A percentile compares a stretch with the other conserved stretches of the same genome.
These are phyloP conservation scores for Limonius californicus DNA, from an alignment of 1,140 invertebrate species.

Conservation along the genomic window DNA sequence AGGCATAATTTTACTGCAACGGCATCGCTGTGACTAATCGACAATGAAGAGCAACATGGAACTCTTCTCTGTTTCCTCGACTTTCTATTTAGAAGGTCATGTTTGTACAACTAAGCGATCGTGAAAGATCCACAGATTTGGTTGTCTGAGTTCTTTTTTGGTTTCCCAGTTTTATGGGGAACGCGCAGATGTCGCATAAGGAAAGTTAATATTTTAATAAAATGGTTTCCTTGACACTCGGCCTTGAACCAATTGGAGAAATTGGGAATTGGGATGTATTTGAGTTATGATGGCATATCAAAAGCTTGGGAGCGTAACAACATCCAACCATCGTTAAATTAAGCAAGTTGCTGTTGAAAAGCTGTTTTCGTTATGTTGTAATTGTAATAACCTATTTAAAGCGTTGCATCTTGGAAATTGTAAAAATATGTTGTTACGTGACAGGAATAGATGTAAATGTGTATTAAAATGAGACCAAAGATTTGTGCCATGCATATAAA, in stretches of 20 bases:
- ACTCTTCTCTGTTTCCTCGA: not conserved
- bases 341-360: no score
- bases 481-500: constrained; percentile 5
- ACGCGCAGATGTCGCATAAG: not conserved
- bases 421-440: not conserved
- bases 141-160: not conserved
- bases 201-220: constrained; percentile 9
- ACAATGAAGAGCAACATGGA: constrained; percentile 1
- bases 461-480: constrained; percentile 7
- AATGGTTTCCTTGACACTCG: constrained; percentile 2
- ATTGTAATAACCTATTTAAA: not conserved
- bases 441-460: not conserved
- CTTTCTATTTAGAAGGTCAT: not conserved
- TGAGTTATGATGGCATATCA: constrained; percentile 1
- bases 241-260: not conserved
- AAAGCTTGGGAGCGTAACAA: not conserved
- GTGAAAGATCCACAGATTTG: not conserved
- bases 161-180: constrained; percentile 9
- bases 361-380: no score
- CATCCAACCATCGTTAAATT: no score
- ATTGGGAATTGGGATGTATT: not conserved
- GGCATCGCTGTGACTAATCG: constrained; percentile 53
- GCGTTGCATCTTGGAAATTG: not conserved
- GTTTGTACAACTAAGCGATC: constrained; percentile 2
- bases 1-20: constrained; percentile 55